Percentiles rank a stretch among this genome's conserved stretches.
phyloP scores from a whole-genome alignment of 2,797 vertebrate species.

The Halcyon badia region DNA sequence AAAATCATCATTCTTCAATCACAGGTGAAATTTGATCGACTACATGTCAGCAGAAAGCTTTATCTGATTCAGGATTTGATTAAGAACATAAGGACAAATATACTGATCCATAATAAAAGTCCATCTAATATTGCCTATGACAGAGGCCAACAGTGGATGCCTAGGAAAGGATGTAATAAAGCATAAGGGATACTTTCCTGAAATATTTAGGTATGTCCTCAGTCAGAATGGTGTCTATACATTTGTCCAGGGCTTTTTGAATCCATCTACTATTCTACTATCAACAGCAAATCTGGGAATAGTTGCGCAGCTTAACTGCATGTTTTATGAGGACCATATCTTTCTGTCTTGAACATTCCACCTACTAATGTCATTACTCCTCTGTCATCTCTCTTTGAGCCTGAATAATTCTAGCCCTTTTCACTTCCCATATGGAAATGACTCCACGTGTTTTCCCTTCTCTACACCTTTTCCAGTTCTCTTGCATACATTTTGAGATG shows the following conservation, averaged over 20 bases:
- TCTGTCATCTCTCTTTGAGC: neutral
- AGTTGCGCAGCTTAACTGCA: neutral
- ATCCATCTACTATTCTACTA: neutral
- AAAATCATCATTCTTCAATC: neutral
- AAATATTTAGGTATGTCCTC: neutral
- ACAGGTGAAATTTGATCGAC: neutral
- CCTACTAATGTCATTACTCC: neutral
- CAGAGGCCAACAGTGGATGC: neutral
- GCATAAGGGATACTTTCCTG: neutral
- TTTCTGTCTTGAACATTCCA: neutral
- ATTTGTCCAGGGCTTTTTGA: neutral
- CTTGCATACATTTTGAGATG: neutral
- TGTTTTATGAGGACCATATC: neutral
- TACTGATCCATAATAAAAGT: neutral
- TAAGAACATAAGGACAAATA: neutral
- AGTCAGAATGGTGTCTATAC: neutral
- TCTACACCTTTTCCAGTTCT: neutral
- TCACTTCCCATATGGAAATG: neutral
- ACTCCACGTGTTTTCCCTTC: neutral
- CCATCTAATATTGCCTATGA: neutral
- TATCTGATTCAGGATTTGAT: neutral
- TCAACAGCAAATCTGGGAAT: neutral
- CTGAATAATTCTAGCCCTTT: neutral
- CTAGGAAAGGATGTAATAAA: neutral
- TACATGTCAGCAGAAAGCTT: neutral